Base-by-base conservation (phyloP, 2,113 vertebrate genomes). In the Antechinus stuartii region DNA sequence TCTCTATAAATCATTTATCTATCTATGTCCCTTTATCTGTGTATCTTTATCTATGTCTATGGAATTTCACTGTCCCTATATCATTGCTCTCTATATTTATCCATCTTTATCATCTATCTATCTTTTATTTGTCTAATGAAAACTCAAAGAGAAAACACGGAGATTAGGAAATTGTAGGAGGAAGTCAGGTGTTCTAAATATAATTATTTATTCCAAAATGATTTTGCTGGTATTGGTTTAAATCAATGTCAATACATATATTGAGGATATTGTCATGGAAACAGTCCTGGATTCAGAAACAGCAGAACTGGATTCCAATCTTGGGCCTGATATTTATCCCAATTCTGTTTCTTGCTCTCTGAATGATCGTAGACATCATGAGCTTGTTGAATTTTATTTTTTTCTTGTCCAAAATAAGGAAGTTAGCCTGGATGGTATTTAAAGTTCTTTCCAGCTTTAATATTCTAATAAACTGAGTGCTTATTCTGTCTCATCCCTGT, bases 251-350 rank as follows among this genome's bases (percentile, higher is more conserved):
- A 84, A 84, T 84, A 23, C 7, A 42, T 42, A 22, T 93, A 24
- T 95, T 54, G 54, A 27, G 90, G 35, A 91, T 76, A 91, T 52
- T 68, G 96, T 95, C 76, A 27, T 54, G 84, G 90, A 93, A 94
- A 92, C 92, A 96, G 52, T 57, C 35, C n/a, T 76, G 61, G 35
- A 76, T 35, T 76, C 61, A 76, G 14, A 76, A 76, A 76, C 0
- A 42, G 19, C 16, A 84, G n/a, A 42, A 19, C 16, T 84, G 16
- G 35, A n/a, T 84, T n/a, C n/a, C n/a, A 84, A 2, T 84, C n/a
- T 42, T n/a, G 42, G 68, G 42, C 42, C n/a, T 84, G 35, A 84
- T 84, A n/a, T 84, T 84, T 42, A 84, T 84, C n/a, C n/a, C 14
- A 42, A 35, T n/a, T 84, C 19, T 42, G n/a, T 84, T 84, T n/a